Evolutionary conservation across 2,113 vertebrate genomes (phyloP).

Genomic region (Ochotona curzoniae): DNA sequence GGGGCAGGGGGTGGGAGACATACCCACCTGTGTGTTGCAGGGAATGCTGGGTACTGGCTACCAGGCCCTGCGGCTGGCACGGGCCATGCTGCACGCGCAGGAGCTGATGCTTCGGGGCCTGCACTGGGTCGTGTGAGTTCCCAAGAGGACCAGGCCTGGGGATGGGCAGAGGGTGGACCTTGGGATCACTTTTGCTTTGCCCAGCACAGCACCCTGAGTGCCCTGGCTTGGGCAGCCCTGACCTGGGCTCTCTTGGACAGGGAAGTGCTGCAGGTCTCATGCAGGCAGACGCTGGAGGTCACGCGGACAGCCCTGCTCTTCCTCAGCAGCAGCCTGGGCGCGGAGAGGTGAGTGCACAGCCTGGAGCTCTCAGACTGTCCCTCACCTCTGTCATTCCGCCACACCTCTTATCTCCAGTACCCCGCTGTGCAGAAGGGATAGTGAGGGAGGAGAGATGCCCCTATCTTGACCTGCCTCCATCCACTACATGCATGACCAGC

Average conservation of each 20-base stretch:
- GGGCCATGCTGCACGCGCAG: constrained; percentile 83
- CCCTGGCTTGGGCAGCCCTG: not conserved
- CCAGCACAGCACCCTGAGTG: accelerated
- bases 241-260: not conserved
- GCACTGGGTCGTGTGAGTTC: constrained; percentile 91
- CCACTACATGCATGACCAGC: not conserved
- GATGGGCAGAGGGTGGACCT: accelerated
- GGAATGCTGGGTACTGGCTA: constrained; percentile 88
- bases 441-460: not conserved
- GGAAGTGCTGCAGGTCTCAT: constrained; percentile 51
- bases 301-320: constrained; percentile 50
- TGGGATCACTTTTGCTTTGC: accelerated
- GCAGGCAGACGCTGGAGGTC: constrained; percentile 64
- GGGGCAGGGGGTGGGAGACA: accelerated
- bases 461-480: no score
- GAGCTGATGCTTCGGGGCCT: constrained; percentile 91
- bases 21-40: constrained; percentile 81
- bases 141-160: accelerated
- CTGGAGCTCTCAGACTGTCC: not conserved
- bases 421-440: accelerated
- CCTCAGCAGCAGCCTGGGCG: constrained; percentile 67
- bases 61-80: constrained; percentile 90
- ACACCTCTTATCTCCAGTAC: not conserved
- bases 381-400: not conserved
- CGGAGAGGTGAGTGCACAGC: constrained; percentile 14